Conservation (phyloP, 2,113 vertebrate genomes). For the Elaphurus davidianus region DNA sequence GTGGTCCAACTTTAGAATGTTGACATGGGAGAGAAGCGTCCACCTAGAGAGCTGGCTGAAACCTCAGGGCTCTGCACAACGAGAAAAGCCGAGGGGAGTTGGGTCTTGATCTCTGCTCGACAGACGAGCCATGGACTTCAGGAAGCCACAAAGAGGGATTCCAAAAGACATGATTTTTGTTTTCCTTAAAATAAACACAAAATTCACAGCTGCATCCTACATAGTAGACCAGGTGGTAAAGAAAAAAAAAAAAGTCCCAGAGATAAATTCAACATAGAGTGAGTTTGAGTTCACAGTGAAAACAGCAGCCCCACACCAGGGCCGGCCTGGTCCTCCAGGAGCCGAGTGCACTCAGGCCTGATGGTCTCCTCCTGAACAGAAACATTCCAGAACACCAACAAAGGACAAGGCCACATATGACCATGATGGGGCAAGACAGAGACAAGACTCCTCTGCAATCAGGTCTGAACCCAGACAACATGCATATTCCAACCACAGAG, state of each 20-base stretch:
- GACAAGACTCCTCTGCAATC: neutral
- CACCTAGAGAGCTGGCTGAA: neutral
- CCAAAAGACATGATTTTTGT: neutral
- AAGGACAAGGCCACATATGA: fast-evolving
- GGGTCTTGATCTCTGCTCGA: neutral
- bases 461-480: neutral
- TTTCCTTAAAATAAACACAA: neutral
- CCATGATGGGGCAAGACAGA: neutral
- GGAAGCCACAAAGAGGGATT: neutral
- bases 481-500: neutral
- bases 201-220: neutral
- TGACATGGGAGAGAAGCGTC: neutral
- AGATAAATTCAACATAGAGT: neutral
- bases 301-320: neutral
- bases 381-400: neutral
- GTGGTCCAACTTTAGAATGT: neutral
- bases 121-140: neutral
- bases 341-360: neutral
- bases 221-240: neutral
- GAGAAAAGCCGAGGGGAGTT: neutral
- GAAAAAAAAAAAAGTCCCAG: too few species aligned
- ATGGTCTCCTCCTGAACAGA: neutral
- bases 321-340: neutral
- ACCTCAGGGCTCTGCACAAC: neutral
- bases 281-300: neutral